Evolutionary conservation across 1,140 invertebrate genomes (phyloP).

Genomic region (Papilio machaon): DNA sequence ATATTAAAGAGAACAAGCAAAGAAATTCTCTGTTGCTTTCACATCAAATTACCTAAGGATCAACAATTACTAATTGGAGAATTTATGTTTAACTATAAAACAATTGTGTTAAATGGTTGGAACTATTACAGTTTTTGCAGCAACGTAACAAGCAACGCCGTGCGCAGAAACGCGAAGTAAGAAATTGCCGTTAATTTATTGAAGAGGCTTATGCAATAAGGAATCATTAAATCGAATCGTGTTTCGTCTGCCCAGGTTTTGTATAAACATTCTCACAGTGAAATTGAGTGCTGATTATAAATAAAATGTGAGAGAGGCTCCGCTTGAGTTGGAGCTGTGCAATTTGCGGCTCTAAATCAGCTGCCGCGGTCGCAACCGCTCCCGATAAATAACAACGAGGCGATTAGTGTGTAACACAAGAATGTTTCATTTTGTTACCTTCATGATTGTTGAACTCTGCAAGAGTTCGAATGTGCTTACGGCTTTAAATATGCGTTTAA

Average conservation of each 20-base stretch:
- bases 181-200: conserved; percentile 27
- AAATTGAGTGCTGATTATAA: conserved; percentile 52
- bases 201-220: conserved; percentile 16
- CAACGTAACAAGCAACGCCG: not conserved
- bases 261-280: conserved; percentile 21
- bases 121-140: conserved; percentile 3
- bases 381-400: conserved; percentile 76
- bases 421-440: conserved; percentile 51
- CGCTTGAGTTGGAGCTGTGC: conserved; percentile 57
- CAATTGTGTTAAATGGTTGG: not conserved
- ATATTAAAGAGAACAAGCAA: no score
- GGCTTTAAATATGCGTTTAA: not conserved
- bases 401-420: conserved; percentile 74
- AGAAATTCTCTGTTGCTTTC: not conserved
- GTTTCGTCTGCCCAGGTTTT: conserved; percentile 1
- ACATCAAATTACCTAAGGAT: not conserved
- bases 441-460: conserved; percentile 3
- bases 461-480: conserved; percentile 18
- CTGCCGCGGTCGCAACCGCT: conserved; percentile 57
- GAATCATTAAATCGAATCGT: conserved; percentile 24
- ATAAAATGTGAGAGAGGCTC: conserved; percentile 50
- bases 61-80: conserved; percentile 6
- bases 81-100: conserved; percentile 10
- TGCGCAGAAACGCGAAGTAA: conserved; percentile 8
- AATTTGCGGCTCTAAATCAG: conserved; percentile 78